Percentiles rank a stretch among this genome's conserved stretches.
phyloP scores from a whole-genome alignment of 2,797 vertebrate genomes.

The Tragopan temminckii region DNA sequence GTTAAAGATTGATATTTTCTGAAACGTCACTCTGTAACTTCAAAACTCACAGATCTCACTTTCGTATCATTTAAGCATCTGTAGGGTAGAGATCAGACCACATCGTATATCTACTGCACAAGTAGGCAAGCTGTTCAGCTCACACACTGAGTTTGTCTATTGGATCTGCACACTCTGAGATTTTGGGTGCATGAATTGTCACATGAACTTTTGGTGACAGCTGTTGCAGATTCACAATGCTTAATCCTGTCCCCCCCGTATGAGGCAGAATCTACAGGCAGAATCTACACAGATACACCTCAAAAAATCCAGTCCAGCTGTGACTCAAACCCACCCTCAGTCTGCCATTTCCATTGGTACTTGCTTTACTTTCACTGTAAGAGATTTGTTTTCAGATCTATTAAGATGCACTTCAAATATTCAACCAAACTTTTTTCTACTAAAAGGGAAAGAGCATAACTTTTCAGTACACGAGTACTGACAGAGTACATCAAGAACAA shows the following conservation, averaged over 20 bases:
- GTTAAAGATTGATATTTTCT: background rate
- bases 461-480: background rate
- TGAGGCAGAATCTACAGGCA: background rate
- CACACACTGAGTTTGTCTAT: background rate
- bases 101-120: background rate
- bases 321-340: background rate
- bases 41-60: background rate
- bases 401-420: background rate
- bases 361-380: background rate
- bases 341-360: background rate
- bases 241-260: background rate
- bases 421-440: background rate
- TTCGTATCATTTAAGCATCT: background rate
- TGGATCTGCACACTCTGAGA: background rate
- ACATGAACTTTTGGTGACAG: background rate
- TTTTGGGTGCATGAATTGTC: background rate
- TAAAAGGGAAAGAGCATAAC: background rate
- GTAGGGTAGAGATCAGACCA: background rate
- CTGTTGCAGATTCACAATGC: background rate
- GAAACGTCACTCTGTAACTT: background rate
- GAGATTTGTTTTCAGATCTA: background rate
- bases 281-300: accelerated
- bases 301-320: background rate
- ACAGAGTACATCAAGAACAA: background rate
- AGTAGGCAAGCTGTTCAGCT: background rate